Base-by-base conservation (phyloP, 2,113 vertebrate genomes). In the Nestor notabilis region DNA sequence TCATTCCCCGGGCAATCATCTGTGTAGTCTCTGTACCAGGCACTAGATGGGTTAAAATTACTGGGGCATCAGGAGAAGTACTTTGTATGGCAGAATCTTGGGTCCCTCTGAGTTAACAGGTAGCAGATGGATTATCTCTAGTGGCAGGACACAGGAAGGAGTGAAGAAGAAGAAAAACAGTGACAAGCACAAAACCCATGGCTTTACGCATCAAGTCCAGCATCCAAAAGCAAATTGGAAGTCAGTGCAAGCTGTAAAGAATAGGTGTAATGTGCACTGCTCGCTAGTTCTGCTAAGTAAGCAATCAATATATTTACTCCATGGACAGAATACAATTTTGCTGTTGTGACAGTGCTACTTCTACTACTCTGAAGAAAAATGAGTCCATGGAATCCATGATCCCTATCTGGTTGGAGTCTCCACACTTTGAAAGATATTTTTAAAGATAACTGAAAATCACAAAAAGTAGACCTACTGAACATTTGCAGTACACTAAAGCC, bases 241-340 rank as follows among this genome's bases (percentile, higher is more conserved):
- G 86, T 84, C 86, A 53, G 74, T 15, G 24, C 61, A 63, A 82
- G 77, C 52, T 53, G 55, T 83, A 76, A 52, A 13, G 70, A 76
- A 53, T 69, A 82, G 52, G 77, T 87, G 92, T 89, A 89, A 93
- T 31, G 17, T 49, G 49, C 0, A 2, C 44, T 76, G 78, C 61
- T 85, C 5, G 0, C 65, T 76, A 80, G 80, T 89, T 89, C 92
- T 87, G 70, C 83, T 94, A 97, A 97, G 92, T 87, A 95, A 95
- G 77, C 17, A 13, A 96, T 97, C 94, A 96, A 96, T 97, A 87
- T 87, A 95, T 95, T 97, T 96, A 87, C 81, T 97, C 78, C 83
- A 93, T 63, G 83, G 92, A 66, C 25, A 69, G 77, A 95, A 95
- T 74, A 95, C 31, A 81, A 87, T 95, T 92, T 92, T 92, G 49